Conservation (phyloP, 1,140 invertebrate species). For the Paraescarpia echinospica region DNA sequence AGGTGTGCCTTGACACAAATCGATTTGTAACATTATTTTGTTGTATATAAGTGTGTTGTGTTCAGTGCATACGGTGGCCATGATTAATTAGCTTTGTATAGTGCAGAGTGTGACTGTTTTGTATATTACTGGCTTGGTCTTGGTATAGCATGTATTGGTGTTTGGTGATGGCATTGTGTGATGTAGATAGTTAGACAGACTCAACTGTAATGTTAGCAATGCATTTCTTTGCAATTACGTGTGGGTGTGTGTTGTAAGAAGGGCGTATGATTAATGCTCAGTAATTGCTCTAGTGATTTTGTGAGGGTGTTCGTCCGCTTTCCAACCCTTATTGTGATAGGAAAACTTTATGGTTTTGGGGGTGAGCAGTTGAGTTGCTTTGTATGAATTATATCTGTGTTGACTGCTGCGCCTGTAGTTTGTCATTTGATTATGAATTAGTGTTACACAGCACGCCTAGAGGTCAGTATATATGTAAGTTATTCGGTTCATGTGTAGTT, state of each 20-base stretch:
- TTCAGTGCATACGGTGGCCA: neutral
- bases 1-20: neutral
- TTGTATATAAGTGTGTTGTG: neutral
- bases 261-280: neutral
- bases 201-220: neutral
- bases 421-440: neutral
- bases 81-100: constrained; percentile 1
- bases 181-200: neutral
- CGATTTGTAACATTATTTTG: neutral
- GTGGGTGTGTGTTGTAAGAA: neutral
- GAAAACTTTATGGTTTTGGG: neutral
- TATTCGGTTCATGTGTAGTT: neutral
- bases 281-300: neutral
- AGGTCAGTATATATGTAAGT: neutral
- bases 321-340: neutral
- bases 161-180: neutral
- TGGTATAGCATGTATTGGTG: neutral
- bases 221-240: neutral
- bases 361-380: neutral
- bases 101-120: neutral
- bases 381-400: neutral
- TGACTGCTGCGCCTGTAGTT: neutral
- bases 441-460: neutral
- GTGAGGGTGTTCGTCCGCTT: neutral
- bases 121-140: neutral